Conservation (phyloP, 2,113 vertebrate species). For the Vidua chalybeata region DNA sequence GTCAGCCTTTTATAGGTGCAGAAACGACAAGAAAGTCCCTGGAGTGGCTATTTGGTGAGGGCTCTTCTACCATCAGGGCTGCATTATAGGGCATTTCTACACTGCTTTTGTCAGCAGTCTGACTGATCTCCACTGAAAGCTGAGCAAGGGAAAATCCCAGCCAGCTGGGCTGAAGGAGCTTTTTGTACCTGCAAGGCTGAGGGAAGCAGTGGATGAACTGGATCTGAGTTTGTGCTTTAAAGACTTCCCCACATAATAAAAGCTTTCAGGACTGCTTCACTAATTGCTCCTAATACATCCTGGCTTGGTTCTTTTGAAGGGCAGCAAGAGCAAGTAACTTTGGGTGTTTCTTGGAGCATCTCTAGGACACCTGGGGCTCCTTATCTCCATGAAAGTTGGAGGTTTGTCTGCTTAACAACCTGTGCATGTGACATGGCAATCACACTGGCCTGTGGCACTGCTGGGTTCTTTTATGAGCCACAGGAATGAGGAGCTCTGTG, state of each 20-base stretch:
- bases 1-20: background rate
- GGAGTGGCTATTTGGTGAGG: conserved; percentile 37
- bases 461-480: background rate
- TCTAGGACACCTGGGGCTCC: background rate
- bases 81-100: background rate
- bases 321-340: background rate
- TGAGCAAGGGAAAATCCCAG: background rate
- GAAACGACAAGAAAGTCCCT: background rate
- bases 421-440: background rate
- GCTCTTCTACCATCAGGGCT: background rate
- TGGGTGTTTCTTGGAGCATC: background rate
- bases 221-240: background rate
- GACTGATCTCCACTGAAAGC: background rate
- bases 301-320: background rate
- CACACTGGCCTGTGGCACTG: background rate
- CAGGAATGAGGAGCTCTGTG: background rate
- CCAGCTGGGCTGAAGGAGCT: background rate
- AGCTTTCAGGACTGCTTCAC: background rate
- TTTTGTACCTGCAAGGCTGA: background rate
- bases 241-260: background rate
- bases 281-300: background rate
- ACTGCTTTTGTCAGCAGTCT: conserved; percentile 18
- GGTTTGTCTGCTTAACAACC: background rate
- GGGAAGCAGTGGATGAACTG: background rate
- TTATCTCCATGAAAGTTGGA: background rate